phyloP scores from a whole-genome alignment of 2,888 invertebrate genomes.

The Dolomedes plantarius region DNA sequence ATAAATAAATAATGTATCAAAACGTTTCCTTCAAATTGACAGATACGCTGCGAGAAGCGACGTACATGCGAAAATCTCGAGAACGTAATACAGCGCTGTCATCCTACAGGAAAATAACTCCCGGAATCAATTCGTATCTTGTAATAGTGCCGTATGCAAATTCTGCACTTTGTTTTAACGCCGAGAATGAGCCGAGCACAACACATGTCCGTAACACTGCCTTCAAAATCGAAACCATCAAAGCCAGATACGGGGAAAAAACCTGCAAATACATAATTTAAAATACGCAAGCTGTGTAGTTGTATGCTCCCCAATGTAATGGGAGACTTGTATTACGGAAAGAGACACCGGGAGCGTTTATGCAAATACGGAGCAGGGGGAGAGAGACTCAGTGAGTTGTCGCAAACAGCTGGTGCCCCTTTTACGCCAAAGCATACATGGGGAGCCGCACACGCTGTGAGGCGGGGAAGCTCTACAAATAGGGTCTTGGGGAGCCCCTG shows the following conservation, averaged over 20 bases:
- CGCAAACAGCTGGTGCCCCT: slow-evolving; percentile 47
- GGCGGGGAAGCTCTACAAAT: slow-evolving; percentile 53
- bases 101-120: slow-evolving; percentile 26
- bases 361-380: slow-evolving; percentile 17
- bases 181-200: background rate
- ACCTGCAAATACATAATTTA: slow-evolving; percentile 57
- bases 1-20: background rate
- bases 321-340: slow-evolving; percentile 38
- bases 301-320: slow-evolving; percentile 15
- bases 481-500: slow-evolving; percentile 38
- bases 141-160: slow-evolving; percentile 42
- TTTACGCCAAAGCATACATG: slow-evolving; percentile 31
- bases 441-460: slow-evolving; percentile 32
- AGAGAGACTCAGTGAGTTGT: slow-evolving; percentile 55
- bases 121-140: slow-evolving; percentile 52
- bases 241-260: slow-evolving; percentile 3
- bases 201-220: background rate
- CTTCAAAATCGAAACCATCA: slow-evolving; percentile 16
- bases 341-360: slow-evolving; percentile 23
- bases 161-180: slow-evolving; percentile 11
- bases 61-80: slow-evolving; percentile 10
- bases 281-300: slow-evolving; percentile 49
- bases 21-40: background rate
- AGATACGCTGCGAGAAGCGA: background rate
- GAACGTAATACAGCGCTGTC: slow-evolving; percentile 29